Base-by-base conservation (phyloP, 2,113 vertebrate genomes). In the Sterrhoptilus dennistouni region DNA sequence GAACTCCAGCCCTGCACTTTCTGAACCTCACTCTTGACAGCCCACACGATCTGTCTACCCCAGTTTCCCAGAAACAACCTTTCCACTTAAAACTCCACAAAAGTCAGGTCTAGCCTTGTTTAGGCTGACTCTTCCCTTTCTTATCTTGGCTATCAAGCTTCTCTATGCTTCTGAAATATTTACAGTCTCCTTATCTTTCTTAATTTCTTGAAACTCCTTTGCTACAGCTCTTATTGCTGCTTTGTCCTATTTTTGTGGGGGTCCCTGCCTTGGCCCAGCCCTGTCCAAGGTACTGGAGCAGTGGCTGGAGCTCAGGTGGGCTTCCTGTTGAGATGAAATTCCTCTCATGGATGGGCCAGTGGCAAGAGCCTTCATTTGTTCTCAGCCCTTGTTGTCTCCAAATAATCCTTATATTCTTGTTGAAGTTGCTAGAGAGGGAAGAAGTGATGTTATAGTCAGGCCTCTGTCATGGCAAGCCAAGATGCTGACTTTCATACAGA, bases 261-360 rank as follows among this genome's bases (percentile, higher is more conserved):
- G 44, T 35, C 21, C 25, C 12, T 24, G 59, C 61, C 33, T 59
- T 87, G 87, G 54, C 83, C 87, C 83, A 81, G 54, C 92, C 63
- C 83, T 96, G 90, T 94, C 92, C 85, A 31, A 90, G 90, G 87
- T 90, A 17, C 90, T 66, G 45, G 12, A 54, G 36, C 31, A 6
- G 1, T 16, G n/a, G 4, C 52, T 42, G 35, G 12, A 6, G 18
- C 65, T 80, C 28, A 4, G 23, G 2, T 52, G 72, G 64, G 33
- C 56, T 92, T 66, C 16, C 3, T 0, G 0, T 54, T 21, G 0
- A 21, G 16, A 7, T 70, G 56, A 60, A 20, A 1, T 40, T 2
- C 31, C 47, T 64, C 22, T 52, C 28, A 12, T 29, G 14, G 9
- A 5, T 47, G 38, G 40, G 29, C 71, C 56, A 15, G 17, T 1